Base-by-base conservation (phyloP, 2,113 vertebrate species). In the Fregetta grallaria region DNA sequence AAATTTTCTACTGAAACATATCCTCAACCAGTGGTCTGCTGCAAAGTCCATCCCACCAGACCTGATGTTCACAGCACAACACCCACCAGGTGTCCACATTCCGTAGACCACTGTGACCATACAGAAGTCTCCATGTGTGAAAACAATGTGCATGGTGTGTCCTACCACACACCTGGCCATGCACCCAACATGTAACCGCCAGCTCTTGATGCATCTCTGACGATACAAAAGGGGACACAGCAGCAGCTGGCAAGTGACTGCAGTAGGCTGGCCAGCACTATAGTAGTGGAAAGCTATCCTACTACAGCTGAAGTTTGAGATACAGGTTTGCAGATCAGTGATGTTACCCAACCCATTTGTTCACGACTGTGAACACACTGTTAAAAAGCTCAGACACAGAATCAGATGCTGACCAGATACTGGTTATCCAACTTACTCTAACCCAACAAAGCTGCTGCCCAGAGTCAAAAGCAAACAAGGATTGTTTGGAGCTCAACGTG, bases 161-260 rank as follows among this genome's bases (percentile, higher is more conserved):
- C 30, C 50, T 36, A 17, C 32, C 27, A 71, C 21, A 6, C 2
- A 5, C 20, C 63, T 61, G 45, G 25, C 55, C 80, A 71, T 0
- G 0, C 8, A 40, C 5, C 61, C 25, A 66, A 27, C 55, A 36
- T 0, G 0, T 32, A 88, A 40, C 1, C 2, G 15, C 27, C 19
- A 50, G n/a, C 65, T 74, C 40, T n/a, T 26, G 38, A 66, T 2
- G 17, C 14, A 15, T 2, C 36, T 74, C 66, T 67, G 21, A 22
- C 3, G 9, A 75, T 7, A 74, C 11, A 16, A 36, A 40, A 10
- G 4, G 20, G 32, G 34, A 63, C 25, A 56, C 10, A 80, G 76
- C 14, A 75, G 62, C 49, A 73, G 45, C 53, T n/a, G n/a, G n/a
- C 40, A 44, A 53, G 68, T 16, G 55, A 68, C 63, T 56, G 59